Percentiles rank a stretch among this genome's conserved stretches.
These are phyloP conservation scores for Pemphredon lugubris DNA, from an alignment of 2,888 invertebrate genomes.

Conservation along the genomic window DNA sequence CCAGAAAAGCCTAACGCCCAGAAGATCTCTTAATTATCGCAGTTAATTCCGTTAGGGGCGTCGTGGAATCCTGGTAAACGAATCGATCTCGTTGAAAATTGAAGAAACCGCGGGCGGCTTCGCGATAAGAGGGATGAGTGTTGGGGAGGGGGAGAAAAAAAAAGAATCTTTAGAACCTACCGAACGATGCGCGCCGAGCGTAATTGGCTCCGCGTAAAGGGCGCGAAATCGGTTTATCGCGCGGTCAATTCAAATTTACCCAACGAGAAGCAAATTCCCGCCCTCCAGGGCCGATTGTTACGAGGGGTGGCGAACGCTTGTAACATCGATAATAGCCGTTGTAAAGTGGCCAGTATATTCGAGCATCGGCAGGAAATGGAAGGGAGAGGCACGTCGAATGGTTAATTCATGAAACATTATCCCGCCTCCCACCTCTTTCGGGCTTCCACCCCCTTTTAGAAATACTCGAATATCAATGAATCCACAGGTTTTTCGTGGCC, in stretches of 20 bases:
- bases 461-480: constrained; percentile 57
- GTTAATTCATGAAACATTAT: constrained; percentile 71
- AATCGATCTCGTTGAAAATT: neutral
- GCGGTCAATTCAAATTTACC: constrained; percentile 38
- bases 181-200: constrained; percentile 1
- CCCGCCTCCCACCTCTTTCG: constrained; percentile 30
- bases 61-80: too few relatives aligned
- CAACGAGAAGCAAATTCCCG: constrained; percentile 27
- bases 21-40: neutral
- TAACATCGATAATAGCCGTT: constrained; percentile 54
- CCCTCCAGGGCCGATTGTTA: neutral
- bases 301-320: constrained; percentile 19
- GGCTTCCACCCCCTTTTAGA: constrained; percentile 32
- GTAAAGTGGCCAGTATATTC: constrained; percentile 53
- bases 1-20: neutral
- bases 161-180: neutral
- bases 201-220: constrained; percentile 6
- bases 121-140: neutral
- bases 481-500: constrained; percentile 45
- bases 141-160: neutral
- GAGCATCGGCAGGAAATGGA: constrained; percentile 40
- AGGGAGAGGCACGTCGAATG: constrained; percentile 51
- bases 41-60: too few relatives aligned
- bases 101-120: neutral
- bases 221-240: constrained; percentile 33